Evolutionary conservation across 64 coral and sea anemone species (phyloP).

Genomic region (Montipora foliosa): DNA sequence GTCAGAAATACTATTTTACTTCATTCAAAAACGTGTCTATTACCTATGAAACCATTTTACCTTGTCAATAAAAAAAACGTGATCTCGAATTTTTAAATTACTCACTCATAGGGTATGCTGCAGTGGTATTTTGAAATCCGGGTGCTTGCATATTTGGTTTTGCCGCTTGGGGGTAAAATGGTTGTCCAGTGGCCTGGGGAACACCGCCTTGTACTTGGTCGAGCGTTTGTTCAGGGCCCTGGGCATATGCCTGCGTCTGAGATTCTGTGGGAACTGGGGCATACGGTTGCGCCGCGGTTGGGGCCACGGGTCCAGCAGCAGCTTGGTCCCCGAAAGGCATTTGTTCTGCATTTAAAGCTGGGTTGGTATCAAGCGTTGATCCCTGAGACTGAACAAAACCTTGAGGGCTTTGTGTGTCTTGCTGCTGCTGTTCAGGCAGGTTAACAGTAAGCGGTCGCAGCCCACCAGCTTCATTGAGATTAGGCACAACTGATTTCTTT

Average conservation of each 20-base stretch:
- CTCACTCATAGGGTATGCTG: slow-evolving; percentile 37
- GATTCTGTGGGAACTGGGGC: neutral
- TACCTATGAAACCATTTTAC: too few species aligned
- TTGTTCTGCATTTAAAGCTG: neutral
- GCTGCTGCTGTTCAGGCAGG: slow-evolving; percentile 15
- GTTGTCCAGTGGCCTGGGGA: slow-evolving; percentile 31
- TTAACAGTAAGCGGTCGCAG: slow-evolving; percentile 22
- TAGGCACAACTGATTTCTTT: slow-evolving; percentile 17
- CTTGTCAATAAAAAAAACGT: too few species aligned
- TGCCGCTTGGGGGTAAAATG: slow-evolving; percentile 20
- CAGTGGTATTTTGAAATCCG: slow-evolving; percentile 9
- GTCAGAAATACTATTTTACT: too few species aligned
- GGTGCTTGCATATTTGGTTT: slow-evolving; percentile 24
- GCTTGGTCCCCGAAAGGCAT: slow-evolving; percentile 26
- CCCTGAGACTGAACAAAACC: slow-evolving; percentile 17
- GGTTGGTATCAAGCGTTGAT: neutral
- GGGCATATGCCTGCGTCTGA: neutral
- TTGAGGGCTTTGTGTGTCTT: slow-evolving; percentile 20
- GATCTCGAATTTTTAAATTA: neutral
- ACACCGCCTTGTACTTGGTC: slow-evolving; percentile 40
- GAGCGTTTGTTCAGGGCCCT: neutral
- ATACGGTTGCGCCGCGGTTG: neutral
- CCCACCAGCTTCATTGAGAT: slow-evolving; percentile 8
- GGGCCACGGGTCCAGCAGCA: slow-evolving; percentile 9
- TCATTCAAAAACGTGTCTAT: too few species aligned